Evolutionary conservation across 2,888 invertebrate species (phyloP).

Genomic region (Resseliella maxima): DNA sequence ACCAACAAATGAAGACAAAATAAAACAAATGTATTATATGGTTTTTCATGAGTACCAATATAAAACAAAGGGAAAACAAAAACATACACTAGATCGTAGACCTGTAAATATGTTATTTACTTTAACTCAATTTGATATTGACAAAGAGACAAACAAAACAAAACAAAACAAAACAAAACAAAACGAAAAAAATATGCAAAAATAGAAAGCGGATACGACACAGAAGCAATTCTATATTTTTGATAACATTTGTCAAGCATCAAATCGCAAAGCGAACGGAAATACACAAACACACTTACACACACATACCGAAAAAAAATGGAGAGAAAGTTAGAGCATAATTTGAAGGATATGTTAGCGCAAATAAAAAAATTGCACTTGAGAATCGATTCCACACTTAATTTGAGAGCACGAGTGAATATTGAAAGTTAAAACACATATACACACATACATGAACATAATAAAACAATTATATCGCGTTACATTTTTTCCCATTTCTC

Average conservation of each 20-base stretch:
- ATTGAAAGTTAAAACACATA: not conserved
- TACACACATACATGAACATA: too few relatives aligned
- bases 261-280: constrained; percentile 3
- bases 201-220: not conserved
- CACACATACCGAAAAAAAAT: not conserved
- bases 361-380: not conserved
- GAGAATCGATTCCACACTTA: not conserved
- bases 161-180: too few relatives aligned
- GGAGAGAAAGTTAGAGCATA: too few relatives aligned
- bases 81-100: not conserved
- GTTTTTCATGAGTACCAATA: constrained; percentile 45
- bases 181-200: not conserved
- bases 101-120: constrained; percentile 45
- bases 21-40: constrained; percentile 14
- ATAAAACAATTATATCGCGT: not conserved
- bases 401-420: constrained; percentile 18
- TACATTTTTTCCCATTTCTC: not conserved
- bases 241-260: constrained; percentile 29
- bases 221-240: constrained; percentile 43
- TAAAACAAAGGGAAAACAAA: not conserved
- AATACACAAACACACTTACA: not conserved
- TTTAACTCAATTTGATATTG: constrained; percentile 47
- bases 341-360: constrained; percentile 13
- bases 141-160: too few relatives aligned
- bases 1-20: constrained; percentile 31